Evolutionary conservation across 1,140 invertebrate genomes (phyloP), one percentile per base, ranked within the genome.

Genomic region (Drosophila sulfurigaster): DNA sequence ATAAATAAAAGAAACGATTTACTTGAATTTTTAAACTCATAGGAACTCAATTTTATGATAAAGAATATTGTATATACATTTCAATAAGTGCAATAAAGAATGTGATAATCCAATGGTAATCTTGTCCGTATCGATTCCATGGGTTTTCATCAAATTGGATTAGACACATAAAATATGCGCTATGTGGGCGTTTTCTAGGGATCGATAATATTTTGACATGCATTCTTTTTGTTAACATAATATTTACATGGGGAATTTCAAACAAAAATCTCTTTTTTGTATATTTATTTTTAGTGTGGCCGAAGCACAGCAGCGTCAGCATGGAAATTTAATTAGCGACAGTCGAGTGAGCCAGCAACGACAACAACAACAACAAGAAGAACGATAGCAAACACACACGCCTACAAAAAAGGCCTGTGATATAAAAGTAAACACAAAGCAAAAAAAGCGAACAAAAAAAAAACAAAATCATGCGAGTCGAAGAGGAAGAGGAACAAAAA

Each of bases 241-340:
- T 64, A 46, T 75, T 75, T 64, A 54, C 30, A 38, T 62, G 32
- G 28, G 13, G 68, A 65, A 65, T 71, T 65, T 71, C 45, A 76
- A 70, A 66, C 67, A 76, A 49, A 78, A 81, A 74, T 75, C 49
- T 79, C 48, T 58, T 63, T 63, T 78, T 75, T 82, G 65, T 78
- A 74, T 88, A 49, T 89, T 89, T 89, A 89, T 89, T 89, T 88
- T 89, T 89, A 89, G 85, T 82, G 54, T 48, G 52, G 41, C 51
- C 62, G 64, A 78, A 81, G 78, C 60, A 65, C 20, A 25, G 72
- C 82, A 85, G 81, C 81, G 78, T 89, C 85, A 89, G 81, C 85
- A 68, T 70, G 71, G 78, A 89, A 89, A 85, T 89, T 89, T 81
- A 89, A 89, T 89, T 89, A 89, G 78, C 81, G 78, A 85, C 85